Conservation (phyloP, 2,888 invertebrate species). For the Diarsia rubi region DNA sequence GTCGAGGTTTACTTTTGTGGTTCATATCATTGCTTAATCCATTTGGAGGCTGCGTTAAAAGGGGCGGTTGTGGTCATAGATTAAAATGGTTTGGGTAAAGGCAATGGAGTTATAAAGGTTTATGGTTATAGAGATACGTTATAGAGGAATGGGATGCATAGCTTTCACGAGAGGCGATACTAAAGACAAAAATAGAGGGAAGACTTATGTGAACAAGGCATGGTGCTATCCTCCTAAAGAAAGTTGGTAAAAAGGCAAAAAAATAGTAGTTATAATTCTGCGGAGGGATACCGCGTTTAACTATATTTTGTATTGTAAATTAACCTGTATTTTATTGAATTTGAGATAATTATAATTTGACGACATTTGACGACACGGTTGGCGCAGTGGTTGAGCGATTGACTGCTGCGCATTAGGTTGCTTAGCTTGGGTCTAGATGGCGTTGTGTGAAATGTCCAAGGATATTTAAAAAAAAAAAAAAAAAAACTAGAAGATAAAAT, state of each 20-base stretch:
- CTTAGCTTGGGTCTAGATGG: too few relatives aligned
- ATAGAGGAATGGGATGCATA: background rate
- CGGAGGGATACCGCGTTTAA: background rate
- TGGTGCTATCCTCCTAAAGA: background rate
- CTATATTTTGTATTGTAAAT: too few relatives aligned
- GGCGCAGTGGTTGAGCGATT: too few relatives aligned
- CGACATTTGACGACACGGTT: too few relatives aligned
- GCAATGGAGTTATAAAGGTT: slow-evolving; percentile 32
- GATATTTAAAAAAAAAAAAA: too few relatives aligned
- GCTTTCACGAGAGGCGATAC: background rate
- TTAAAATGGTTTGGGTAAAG: slow-evolving; percentile 46
- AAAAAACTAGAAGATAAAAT: too few relatives aligned
- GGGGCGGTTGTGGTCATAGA: slow-evolving; percentile 57
- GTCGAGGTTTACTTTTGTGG: slow-evolving; percentile 75
- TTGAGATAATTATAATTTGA: background rate
- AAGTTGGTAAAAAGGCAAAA: background rate
- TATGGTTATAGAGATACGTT: slow-evolving; percentile 14
- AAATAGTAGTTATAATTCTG: background rate
- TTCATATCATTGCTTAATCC: slow-evolving; percentile 83
- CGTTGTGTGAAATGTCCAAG: too few relatives aligned
- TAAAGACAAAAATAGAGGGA: background rate
- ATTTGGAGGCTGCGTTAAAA: slow-evolving; percentile 75
- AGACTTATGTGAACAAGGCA: background rate
- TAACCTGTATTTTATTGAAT: background rate
- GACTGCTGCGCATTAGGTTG: too few relatives aligned